Base-by-base conservation (phyloP, 1,140 invertebrate genomes). In the Muscidifurax raptorellus region DNA sequence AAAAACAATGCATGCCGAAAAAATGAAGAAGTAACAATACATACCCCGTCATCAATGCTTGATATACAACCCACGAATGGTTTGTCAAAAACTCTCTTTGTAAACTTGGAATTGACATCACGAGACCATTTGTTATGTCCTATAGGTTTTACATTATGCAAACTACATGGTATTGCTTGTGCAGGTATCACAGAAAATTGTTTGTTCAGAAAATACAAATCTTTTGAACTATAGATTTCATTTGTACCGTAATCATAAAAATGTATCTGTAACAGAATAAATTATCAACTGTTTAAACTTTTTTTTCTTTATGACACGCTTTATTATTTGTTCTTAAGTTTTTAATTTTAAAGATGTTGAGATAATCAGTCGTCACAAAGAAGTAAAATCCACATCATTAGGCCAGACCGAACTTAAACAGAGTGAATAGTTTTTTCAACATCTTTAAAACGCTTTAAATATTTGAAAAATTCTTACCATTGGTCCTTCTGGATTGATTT, bases 181-280 rank as follows among this genome's bases (percentile, higher is more conserved):
- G 90, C 90, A 9, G 91, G 90, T 9, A 92, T 22, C 27, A 22
- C 0, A 10, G 90, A 90, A 83, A 93, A 93, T 9, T 47, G 78
- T 30, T 89, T 86, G 71, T 90, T 87, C 10, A 93, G 86, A 81
- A 89, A 93, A 52, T 85, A 90, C 10, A 93, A 7, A 13, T 88
- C 83, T 0, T 89, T 47, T 7, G 88, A 67, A 15, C 84, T 15
- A 85, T 90, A 89, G 5, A 88, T 85, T 76, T 91, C 88, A 0
- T 91, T 28, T 9, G 92, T 93, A 0, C 92, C 92, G 74, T 88
- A 93, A 64, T 93, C 92, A 76, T 92, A 92, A 84, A 92, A 93
- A 13, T 90, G 66, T 32, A 93, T 80, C 92, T 93, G n/a, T n/a
- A 71, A 66, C 87, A 59, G 2, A 44, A 25, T 77, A 74, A 28